These are phyloP conservation scores for Meloidogyne floridensis DNA, from an alignment of 1,140 invertebrate species.

Conservation along the genomic window DNA sequence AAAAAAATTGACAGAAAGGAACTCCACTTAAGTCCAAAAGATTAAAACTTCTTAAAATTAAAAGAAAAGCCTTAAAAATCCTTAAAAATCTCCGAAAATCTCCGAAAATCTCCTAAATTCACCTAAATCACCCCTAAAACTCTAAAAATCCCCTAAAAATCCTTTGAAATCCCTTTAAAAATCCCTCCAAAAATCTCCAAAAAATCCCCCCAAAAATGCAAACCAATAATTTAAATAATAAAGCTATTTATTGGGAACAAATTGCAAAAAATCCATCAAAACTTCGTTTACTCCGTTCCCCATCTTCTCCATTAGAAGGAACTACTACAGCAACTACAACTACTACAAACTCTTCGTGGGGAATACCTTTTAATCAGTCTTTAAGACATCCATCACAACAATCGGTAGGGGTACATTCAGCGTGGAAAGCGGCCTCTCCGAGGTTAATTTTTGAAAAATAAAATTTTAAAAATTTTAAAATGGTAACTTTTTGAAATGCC, in stretches of 20 bases:
- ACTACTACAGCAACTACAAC: not conserved
- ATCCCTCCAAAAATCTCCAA: no score
- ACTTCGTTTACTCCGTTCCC: not conserved
- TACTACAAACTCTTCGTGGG: not conserved
- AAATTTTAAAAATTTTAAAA: not conserved
- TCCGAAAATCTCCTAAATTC: no score
- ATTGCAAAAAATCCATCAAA: not conserved
- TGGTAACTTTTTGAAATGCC: no score
- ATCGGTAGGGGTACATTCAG: not conserved
- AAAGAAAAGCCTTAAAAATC: no score
- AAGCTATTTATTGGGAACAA: conserved; percentile 7
- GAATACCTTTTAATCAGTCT: not conserved
- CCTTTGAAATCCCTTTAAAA: no score
- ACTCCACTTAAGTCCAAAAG: no score
- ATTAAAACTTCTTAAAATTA: no score
- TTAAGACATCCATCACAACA: not conserved
- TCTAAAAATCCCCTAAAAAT: no score
- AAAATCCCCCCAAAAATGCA: not conserved
- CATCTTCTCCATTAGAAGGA: conserved; percentile 3
- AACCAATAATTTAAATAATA: not conserved
- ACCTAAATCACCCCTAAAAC: no score
- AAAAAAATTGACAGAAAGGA: no score
- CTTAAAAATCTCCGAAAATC: no score
- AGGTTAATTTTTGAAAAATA: not conserved
- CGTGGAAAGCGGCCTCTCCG: not conserved